phyloP scores from a whole-genome alignment of 1,140 invertebrate species.

The Holcopasites calliopsidis region DNA sequence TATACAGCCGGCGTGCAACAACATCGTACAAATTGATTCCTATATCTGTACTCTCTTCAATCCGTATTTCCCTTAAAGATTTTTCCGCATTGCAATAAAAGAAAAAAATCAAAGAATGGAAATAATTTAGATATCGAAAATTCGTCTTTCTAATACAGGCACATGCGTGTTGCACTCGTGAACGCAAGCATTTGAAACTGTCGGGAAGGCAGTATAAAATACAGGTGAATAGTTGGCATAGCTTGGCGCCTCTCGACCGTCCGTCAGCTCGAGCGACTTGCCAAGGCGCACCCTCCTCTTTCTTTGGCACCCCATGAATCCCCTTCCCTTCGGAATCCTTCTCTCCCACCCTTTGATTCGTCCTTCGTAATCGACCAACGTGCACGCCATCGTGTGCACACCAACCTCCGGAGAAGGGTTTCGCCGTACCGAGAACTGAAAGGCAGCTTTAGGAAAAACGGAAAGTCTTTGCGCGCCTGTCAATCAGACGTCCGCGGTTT shows the following conservation, averaged over 20 bases:
- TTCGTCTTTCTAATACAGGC: no score
- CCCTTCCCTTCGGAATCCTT: neutral
- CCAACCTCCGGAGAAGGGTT: slow-evolving; percentile 57
- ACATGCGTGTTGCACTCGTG: slow-evolving; percentile 22
- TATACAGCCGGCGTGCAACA: no score
- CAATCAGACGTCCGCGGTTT: slow-evolving; percentile 74
- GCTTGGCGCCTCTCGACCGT: slow-evolving; percentile 70
- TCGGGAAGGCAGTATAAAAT: slow-evolving; percentile 62
- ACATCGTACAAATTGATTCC: no score
- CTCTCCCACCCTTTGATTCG: slow-evolving; percentile 30
- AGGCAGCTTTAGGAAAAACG: slow-evolving; percentile 70
- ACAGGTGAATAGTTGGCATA: slow-evolving; percentile 70
- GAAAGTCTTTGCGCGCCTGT: slow-evolving; percentile 72
- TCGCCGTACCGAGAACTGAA: slow-evolving; percentile 69
- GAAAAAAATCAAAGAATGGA: no score
- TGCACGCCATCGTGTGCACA: slow-evolving; percentile 56
- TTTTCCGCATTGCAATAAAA: no score
- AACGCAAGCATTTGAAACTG: slow-evolving; percentile 24
- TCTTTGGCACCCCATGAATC: slow-evolving; percentile 30
- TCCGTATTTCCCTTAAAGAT: neutral
- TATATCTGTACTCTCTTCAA: neutral
- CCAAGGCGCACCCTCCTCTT: slow-evolving; percentile 53
- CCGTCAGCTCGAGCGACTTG: slow-evolving; percentile 63
- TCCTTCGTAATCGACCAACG: slow-evolving; percentile 40
- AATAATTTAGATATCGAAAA: no score